Percentiles rank a stretch among this genome's conserved stretches.
These are phyloP conservation scores for Plecturocebus donacophilus DNA, from an alignment of 2,113 vertebrate species.

Conservation along the genomic window DNA sequence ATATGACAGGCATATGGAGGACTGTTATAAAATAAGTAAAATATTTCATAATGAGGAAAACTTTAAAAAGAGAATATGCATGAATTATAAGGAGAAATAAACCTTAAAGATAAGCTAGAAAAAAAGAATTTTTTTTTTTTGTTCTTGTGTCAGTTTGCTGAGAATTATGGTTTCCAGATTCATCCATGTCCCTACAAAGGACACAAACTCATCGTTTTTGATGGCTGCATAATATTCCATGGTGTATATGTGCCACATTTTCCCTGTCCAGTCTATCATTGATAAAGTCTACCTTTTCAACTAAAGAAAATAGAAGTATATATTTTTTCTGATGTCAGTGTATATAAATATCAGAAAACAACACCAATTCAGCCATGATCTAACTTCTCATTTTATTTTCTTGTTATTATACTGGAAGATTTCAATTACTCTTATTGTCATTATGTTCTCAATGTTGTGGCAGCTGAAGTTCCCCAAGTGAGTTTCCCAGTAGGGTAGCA, in stretches of 20 bases:
- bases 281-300: background rate
- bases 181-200: too few species aligned
- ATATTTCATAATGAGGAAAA: background rate
- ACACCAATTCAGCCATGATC: background rate
- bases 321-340: background rate
- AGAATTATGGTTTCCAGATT: too few species aligned
- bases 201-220: too few species aligned
- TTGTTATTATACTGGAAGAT: background rate
- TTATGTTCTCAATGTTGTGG: background rate
- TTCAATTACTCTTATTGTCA: background rate
- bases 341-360: background rate
- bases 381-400: background rate
- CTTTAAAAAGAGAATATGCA: background rate
- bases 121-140: background rate
- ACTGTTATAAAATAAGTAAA: background rate
- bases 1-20: background rate
- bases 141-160: too few species aligned
- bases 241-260: too few species aligned
- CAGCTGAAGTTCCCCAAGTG: background rate
- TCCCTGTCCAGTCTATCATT: too few species aligned
- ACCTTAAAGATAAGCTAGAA: background rate
- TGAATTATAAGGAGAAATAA: background rate
- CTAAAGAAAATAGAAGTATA: background rate
- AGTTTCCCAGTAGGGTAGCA: background rate
- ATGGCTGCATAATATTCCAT: too few species aligned